Evolutionary conservation across 1,140 invertebrate genomes (phyloP), one percentile per base, ranked within the genome.

Genomic region (Formica exsecta): DNA sequence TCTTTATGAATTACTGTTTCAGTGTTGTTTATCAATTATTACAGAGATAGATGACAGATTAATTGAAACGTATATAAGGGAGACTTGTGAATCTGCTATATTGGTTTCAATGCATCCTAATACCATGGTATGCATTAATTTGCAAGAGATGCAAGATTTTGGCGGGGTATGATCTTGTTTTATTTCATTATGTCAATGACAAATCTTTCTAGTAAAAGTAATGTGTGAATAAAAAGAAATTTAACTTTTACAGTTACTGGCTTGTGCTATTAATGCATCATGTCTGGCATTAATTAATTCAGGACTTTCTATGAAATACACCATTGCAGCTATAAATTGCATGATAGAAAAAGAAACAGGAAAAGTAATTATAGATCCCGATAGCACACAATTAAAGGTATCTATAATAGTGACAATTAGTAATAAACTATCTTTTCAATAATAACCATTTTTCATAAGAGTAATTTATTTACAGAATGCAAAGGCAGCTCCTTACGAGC

Each of bases 131-230:
- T 96, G 96, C 11, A 95, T 99, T 22, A 97, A 97, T 87, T 91
- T 99, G 80, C 98, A 99, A 95, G 98, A 99, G 95, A 95, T 99
- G 89, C 97, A 99, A 95, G 97, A 98, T 95, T 96, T 95, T 93
- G 98, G 98, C 86, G 97, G 97, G 85, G 97, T 98, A 95, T 96
- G 95, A 77, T 29, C 54, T 85, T 59, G 71, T 32, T 68, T 86
- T 86, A 59, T 71, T 1, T 48, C 59, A 79, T 70, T 19, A 66
- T 66, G 64, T 32, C 13, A 32, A 38, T 54, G 48, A 76, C 8
- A 84, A 59, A 64, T 41, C 16, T 59, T 76, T 13, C 25, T 4
- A 76, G 7, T 64, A 76, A 38, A 68, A 62, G 19, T 44, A 61
- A 83, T 64, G 44, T 41, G 61, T 62, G 32, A 61, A 61, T 36